Evolutionary conservation across 2,888 invertebrate species (phyloP), one percentile per base, ranked within the genome.

Genomic region (Podabrus alpinus): DNA sequence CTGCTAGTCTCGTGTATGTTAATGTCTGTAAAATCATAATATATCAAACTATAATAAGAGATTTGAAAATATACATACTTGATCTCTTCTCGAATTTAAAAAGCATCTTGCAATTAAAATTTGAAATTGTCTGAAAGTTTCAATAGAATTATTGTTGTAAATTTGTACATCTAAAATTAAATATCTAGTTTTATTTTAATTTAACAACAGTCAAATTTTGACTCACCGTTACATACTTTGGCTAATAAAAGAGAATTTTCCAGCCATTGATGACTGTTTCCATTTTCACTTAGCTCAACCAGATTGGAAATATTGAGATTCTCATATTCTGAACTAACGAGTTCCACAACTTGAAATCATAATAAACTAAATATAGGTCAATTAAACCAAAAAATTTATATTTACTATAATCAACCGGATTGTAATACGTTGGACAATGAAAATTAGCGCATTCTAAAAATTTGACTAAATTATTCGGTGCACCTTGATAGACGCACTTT

Each of bases 391-490:
- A 3, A 1, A 0, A 24, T 11, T 11, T 15, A n/a, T 19, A 60
- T 59, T 90, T 89, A 96, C 96, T 92, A 86, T 94, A 98, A 88
- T 98, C 98, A 1, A 98, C 97, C 0, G 98, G 97, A 88, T 98
- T 98, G 88, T 98, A 97, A 86, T 97, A 98, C 81, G 92, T 91
- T 0, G 98, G 98, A 85, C 98, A 98, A 1, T 91, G 89, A 19
- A 95, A 88, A 9, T 92, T 94, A 60, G 95, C 91, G 9, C 91
- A 91, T 13, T 91, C 89, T 69, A 98, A 89, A 83, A 96, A 96
- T 0, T 95, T 93, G 19, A 98, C 88, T 59, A 98, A 86, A 15
- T 92, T 90, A 11, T 88, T 86, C 0, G 94, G 91, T 0, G 93
- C 79, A 0, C 98, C 98, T 83, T 95, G 92, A 87, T 96, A 98